Evolutionary conservation across 2,888 invertebrate genomes (phyloP).

Genomic region (Drosophila colorata): DNA sequence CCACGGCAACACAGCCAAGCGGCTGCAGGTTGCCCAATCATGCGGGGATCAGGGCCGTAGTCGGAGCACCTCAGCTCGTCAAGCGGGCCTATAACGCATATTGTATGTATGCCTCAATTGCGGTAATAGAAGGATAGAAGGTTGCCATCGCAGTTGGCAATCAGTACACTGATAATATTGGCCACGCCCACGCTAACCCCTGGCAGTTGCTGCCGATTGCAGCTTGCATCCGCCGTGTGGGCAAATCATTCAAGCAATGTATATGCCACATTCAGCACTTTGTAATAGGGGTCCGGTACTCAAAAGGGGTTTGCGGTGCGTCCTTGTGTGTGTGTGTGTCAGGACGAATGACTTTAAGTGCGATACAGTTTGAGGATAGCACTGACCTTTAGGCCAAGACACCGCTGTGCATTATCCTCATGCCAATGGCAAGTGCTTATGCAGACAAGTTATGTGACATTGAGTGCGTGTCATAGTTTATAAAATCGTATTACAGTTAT

Average conservation of each 20-base stretch:
- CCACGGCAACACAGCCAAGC: slow-evolving; percentile 11
- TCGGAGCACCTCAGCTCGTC: slow-evolving; percentile 7
- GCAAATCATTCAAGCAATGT: slow-evolving; percentile 9
- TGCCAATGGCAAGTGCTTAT: background rate
- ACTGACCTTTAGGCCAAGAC: slow-evolving; percentile 1
- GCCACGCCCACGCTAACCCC: slow-evolving; percentile 35
- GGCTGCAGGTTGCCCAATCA: background rate
- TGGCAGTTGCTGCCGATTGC: slow-evolving; percentile 23
- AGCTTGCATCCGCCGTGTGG: slow-evolving; percentile 15
- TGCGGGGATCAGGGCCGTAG: no score
- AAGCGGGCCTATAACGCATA: slow-evolving; percentile 18
- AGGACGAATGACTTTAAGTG: slow-evolving; percentile 27
- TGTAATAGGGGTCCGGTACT: slow-evolving; percentile 35
- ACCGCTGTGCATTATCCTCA: background rate
- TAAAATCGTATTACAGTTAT: background rate
- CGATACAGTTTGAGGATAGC: slow-evolving; percentile 10
- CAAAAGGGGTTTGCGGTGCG: slow-evolving; percentile 29
- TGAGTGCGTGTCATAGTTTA: background rate
- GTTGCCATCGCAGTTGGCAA: slow-evolving; percentile 43
- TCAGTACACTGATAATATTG: slow-evolving; percentile 66
- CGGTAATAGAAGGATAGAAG: slow-evolving; percentile 7
- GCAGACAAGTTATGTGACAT: background rate
- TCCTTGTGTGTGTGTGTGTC: background rate
- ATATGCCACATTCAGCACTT: slow-evolving; percentile 7
- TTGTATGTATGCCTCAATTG: slow-evolving; percentile 19